These are phyloP conservation scores for Euplagia quadripunctaria DNA, from an alignment of 2,888 invertebrate species.

Conservation along the genomic window DNA sequence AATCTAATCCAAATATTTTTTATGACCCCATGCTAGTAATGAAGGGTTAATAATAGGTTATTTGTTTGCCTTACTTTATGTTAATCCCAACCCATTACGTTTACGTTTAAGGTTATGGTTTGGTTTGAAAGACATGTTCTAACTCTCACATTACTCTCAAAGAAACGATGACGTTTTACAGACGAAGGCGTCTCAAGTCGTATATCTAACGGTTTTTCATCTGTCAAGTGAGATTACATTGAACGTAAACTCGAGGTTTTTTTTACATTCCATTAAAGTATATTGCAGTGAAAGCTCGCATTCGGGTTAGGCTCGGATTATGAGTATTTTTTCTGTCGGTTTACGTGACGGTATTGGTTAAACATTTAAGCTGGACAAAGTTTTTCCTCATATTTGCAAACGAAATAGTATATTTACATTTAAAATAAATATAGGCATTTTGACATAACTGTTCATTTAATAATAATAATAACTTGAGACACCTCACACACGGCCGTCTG, in stretches of 20 bases:
- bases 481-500: no score
- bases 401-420: not conserved
- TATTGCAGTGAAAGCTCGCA: slow-evolving; percentile 24
- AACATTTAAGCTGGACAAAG: not conserved
- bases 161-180: slow-evolving; percentile 5
- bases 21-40: no score
- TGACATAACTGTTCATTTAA: no score
- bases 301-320: slow-evolving; percentile 12
- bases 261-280: slow-evolving; percentile 51
- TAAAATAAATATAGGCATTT: no score
- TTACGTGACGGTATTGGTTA: not conserved
- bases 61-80: no score
- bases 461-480: no score
- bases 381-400: not conserved
- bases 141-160: not conserved
- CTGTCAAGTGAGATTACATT: slow-evolving; percentile 33
- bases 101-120: slow-evolving; percentile 6
- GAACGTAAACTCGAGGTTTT: slow-evolving; percentile 17
- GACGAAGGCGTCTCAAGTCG: slow-evolving; percentile 2
- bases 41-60: no score
- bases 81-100: not conserved
- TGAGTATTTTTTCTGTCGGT: not conserved
- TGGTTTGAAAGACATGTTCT: not conserved
- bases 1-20: no score
- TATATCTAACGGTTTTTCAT: slow-evolving; percentile 39